phyloP scores from a whole-genome alignment of 2,113 vertebrate genomes.

The Gila orcuttii region DNA sequence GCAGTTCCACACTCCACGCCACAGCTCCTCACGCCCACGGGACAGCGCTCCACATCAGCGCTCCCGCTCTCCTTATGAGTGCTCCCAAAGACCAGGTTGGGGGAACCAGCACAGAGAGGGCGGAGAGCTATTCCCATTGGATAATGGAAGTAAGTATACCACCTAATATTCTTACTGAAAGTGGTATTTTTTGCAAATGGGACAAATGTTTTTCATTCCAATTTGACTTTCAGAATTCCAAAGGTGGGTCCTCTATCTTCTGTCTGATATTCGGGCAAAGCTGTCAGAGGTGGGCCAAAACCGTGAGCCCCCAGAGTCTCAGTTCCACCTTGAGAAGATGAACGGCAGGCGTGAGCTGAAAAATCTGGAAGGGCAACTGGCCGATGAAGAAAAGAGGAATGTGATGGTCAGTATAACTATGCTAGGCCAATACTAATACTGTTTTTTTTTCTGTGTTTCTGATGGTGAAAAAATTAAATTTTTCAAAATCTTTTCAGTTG shows the following conservation, averaged over 20 bases:
- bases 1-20: too few species aligned
- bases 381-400: background rate
- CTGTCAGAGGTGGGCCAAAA: slow-evolving; percentile 5
- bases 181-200: background rate
- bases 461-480: too few species aligned
- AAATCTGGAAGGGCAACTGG: slow-evolving; percentile 5
- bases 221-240: background rate
- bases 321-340: slow-evolving; percentile 3
- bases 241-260: background rate
- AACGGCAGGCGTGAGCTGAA: background rate
- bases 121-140: background rate
- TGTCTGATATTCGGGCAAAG: background rate
- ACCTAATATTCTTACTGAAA: background rate
- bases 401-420: background rate
- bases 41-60: background rate
- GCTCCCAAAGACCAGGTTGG: background rate
- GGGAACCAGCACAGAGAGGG: background rate
- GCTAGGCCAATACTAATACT: slow-evolving; percentile 11
- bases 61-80: background rate
- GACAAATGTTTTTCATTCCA: too few species aligned
- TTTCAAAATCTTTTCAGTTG: too few species aligned
- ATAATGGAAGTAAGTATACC: slow-evolving; percentile 21
- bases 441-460: background rate
- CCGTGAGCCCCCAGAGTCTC: background rate
- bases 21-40: background rate